phyloP scores from a whole-genome alignment of 2,113 vertebrate genomes.

The Tragelaphus strepsiceros region DNA sequence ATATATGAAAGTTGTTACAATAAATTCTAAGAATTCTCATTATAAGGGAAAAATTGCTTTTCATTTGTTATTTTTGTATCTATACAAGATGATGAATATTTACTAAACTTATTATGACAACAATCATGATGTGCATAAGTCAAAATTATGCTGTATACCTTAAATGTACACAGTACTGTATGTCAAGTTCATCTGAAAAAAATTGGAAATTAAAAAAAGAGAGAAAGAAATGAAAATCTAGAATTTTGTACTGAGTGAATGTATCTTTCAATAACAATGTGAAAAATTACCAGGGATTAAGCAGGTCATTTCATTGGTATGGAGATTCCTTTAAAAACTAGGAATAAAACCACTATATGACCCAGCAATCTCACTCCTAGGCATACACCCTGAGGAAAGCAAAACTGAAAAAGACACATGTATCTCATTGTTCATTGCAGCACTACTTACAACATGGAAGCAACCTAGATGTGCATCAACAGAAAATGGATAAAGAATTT shows the following conservation, averaged over 20 bases:
- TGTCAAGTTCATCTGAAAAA: neutral
- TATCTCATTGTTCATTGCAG: too few species aligned
- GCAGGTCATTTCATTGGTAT: neutral
- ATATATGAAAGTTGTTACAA: neutral
- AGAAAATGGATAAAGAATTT: too few species aligned
- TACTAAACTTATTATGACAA: neutral
- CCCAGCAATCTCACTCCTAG: too few species aligned
- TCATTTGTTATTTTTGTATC: neutral
- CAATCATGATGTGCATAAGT: neutral
- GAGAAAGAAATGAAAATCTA: neutral
- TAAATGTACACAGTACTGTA: neutral
- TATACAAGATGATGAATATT: neutral
- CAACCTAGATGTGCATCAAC: too few species aligned
- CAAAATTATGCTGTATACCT: neutral
- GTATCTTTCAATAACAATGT: neutral
- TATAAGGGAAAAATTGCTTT: neutral
- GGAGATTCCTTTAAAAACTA: too few species aligned
- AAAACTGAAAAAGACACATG: too few species aligned
- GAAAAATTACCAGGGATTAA: neutral
- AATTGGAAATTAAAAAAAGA: neutral
- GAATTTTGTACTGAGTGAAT: neutral
- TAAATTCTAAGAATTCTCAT: neutral
- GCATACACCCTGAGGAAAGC: too few species aligned
- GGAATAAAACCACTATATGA: too few species aligned
- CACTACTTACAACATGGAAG: too few species aligned